Conservation (phyloP, 2,797 vertebrate genomes). For the Rhinophrynus dorsalis region DNA sequence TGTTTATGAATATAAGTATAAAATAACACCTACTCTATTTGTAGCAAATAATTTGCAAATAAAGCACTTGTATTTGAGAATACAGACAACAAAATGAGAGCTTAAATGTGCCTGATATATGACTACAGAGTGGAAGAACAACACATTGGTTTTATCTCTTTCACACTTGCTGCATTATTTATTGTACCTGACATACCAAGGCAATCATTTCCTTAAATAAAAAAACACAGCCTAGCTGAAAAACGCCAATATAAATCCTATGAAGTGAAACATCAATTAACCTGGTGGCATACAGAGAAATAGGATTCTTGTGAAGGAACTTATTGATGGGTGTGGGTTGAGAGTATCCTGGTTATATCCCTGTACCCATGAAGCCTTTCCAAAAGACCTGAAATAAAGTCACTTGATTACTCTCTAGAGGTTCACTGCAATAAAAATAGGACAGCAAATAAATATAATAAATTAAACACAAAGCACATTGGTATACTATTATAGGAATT, state of each 20-base stretch:
- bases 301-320: conserved; percentile 4
- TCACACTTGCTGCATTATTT: not conserved
- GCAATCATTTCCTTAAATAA: conserved; percentile 42
- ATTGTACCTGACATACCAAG: conserved; percentile 6
- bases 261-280: conserved; percentile 40
- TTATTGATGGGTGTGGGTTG: conserved; percentile 25
- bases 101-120: conserved; percentile 14
- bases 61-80: not conserved
- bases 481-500: not conserved
- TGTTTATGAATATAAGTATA: no score
- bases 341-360: not conserved
- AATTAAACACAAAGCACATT: not conserved
- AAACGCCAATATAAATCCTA: conserved; percentile 37
- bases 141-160: not conserved
- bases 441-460: conserved; percentile 12
- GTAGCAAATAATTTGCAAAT: no score
- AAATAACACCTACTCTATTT: no score
- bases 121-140: conserved; percentile 16
- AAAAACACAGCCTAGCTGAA: conserved; percentile 27
- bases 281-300: conserved; percentile 18
- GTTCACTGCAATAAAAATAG: conserved; percentile 13
- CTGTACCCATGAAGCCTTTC: not conserved
- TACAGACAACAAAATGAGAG: no score
- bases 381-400: conserved; percentile 14
- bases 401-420: not conserved